phyloP scores from a whole-genome alignment of 37 sponge, comb jelly and placozoan genomes.

The Eunapius fragilis region DNA sequence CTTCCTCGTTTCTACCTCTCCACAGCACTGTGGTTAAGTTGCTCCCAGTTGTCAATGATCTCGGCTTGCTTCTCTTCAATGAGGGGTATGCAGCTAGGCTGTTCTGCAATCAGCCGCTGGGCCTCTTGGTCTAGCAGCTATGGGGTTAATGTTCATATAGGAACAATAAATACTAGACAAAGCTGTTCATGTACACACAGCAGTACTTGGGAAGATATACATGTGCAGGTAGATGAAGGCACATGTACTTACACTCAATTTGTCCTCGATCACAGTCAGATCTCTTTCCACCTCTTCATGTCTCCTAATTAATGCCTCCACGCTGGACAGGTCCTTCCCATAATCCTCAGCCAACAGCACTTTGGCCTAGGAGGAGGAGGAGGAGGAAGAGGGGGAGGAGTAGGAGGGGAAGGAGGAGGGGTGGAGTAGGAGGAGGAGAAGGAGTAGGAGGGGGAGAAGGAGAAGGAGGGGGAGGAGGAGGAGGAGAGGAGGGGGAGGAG shows the following conservation, averaged over 20 bases:
- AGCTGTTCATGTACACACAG: not conserved
- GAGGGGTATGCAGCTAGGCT: conserved; percentile 51
- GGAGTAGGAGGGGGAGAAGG: not conserved
- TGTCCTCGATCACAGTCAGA: conserved; percentile 81
- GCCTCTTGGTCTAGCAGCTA: conserved; percentile 75
- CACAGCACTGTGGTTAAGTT: conserved; percentile 75
- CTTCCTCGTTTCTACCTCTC: conserved; percentile 23
- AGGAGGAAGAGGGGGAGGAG: too few species aligned
- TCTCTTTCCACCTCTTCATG: conserved; percentile 91
- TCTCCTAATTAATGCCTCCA: conserved; percentile 76
- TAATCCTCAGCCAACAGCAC: conserved; percentile 73
- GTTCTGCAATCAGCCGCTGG: conserved; percentile 53
- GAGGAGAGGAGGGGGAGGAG: too few species aligned
- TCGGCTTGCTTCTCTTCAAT: conserved; percentile 78
- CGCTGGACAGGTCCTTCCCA: conserved; percentile 86
- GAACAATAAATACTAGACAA: not conserved
- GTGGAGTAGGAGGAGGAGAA: too few species aligned
- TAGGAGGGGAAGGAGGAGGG: too few species aligned
- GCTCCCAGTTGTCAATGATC: conserved; percentile 85
- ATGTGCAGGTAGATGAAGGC: too few species aligned
- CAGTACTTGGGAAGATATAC: too few species aligned
- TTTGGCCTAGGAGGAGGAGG: conserved; percentile 42
- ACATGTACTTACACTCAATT: conserved; percentile 55
- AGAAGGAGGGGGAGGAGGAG: too few species aligned
- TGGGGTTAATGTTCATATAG: not conserved